These are phyloP conservation scores for Mirza zaza DNA, from an alignment of 2,113 vertebrate genomes.

Conservation along the genomic window DNA sequence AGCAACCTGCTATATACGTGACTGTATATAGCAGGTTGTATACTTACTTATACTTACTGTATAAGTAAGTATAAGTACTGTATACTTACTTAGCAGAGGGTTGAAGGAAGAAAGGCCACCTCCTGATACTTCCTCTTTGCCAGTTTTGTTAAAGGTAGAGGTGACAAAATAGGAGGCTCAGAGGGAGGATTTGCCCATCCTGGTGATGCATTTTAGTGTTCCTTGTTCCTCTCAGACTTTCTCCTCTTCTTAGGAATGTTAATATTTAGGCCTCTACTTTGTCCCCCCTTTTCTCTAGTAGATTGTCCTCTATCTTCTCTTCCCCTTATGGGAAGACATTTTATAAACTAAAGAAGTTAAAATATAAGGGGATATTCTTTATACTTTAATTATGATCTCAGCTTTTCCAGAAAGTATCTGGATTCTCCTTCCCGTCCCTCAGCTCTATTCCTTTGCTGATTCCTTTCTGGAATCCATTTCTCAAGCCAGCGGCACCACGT, in stretches of 20 bases:
- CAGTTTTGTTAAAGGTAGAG: background rate
- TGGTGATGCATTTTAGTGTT: too few species aligned
- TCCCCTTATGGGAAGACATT: background rate
- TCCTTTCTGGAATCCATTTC: background rate
- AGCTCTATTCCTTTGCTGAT: background rate
- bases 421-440: background rate
- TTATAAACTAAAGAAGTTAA: background rate
- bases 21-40: too few species aligned
- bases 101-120: background rate
- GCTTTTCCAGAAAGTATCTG: background rate
- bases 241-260: background rate
- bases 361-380: background rate
- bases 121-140: background rate
- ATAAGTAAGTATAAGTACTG: too few species aligned
- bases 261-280: background rate
- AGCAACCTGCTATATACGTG: background rate
- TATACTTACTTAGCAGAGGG: background rate
- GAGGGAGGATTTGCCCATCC: background rate
- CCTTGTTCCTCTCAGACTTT: background rate
- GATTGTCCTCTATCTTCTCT: background rate
- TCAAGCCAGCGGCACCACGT: background rate
- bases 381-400: background rate
- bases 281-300: too few species aligned
- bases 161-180: background rate
- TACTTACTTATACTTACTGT: too few species aligned